phyloP scores from a whole-genome alignment of 2,888 invertebrate species.

The Cataglyphis albicans region DNA sequence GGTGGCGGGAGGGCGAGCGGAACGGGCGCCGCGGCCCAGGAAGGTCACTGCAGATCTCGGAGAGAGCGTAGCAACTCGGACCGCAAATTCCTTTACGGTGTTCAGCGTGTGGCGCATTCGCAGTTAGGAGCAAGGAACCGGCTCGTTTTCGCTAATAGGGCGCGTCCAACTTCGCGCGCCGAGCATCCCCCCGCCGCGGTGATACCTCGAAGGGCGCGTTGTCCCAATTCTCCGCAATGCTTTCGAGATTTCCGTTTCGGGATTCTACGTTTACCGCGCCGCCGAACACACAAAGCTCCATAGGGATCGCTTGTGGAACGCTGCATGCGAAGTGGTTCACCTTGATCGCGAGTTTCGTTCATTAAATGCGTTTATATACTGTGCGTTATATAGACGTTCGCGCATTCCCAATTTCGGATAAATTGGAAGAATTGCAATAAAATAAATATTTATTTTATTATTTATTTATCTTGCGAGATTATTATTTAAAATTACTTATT shows the following conservation, averaged over 20 bases:
- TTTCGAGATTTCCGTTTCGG: slow-evolving; percentile 50
- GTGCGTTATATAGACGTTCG: not conserved
- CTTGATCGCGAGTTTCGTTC: slow-evolving; percentile 22
- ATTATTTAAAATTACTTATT: not conserved
- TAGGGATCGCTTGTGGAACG: slow-evolving; percentile 20
- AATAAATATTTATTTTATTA: not conserved
- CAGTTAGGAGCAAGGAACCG: slow-evolving; percentile 67
- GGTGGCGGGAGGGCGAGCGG: slow-evolving; percentile 56
- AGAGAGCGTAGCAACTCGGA: slow-evolving; percentile 77
- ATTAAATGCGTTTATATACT: not conserved
- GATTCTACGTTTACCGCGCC: slow-evolving; percentile 52
- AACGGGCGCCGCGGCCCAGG: slow-evolving; percentile 62
- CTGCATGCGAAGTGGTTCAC: not conserved
- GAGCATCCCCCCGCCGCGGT: slow-evolving; percentile 8
- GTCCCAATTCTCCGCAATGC: slow-evolving; percentile 57
- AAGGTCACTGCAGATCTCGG: slow-evolving; percentile 70
- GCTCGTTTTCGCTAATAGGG: slow-evolving; percentile 76
- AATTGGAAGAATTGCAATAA: not conserved
- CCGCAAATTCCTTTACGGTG: slow-evolving; percentile 81
- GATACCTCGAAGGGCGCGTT: slow-evolving; percentile 47
- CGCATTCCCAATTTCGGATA: not conserved
- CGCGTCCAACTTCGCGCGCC: slow-evolving; percentile 67
- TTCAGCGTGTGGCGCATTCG: slow-evolving; percentile 70
- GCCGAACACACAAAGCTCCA: slow-evolving; percentile 36
- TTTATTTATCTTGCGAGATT: not conserved